These are phyloP conservation scores for Grapholita molesta DNA, from an alignment of 1,140 invertebrate species.

Conservation along the genomic window DNA sequence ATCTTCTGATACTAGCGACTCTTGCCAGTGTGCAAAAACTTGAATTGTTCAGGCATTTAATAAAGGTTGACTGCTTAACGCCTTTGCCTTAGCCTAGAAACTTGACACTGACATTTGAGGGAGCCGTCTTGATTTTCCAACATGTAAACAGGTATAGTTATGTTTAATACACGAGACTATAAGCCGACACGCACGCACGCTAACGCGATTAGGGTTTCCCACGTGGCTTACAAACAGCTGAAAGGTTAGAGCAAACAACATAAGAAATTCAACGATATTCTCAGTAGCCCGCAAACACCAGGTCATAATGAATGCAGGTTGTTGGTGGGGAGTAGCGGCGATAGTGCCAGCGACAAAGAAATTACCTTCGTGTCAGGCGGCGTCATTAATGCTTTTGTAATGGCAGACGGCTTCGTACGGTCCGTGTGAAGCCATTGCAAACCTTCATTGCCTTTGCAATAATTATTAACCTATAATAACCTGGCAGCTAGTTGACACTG, in stretches of 20 bases:
- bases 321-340: neutral
- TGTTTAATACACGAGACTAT: neutral
- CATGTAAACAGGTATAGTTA: neutral
- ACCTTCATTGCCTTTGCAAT: neutral
- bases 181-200: constrained; percentile 2
- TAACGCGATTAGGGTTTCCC: constrained; percentile 10
- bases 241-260: constrained; percentile 16
- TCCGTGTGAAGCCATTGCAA: neutral
- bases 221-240: constrained; percentile 4
- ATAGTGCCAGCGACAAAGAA: neutral
- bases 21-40: too few species aligned
- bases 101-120: constrained; percentile 4
- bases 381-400: neutral
- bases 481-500: neutral
- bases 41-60: neutral
- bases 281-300: neutral
- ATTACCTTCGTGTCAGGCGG: neutral
- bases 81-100: neutral
- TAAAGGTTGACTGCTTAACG: neutral
- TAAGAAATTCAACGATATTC: constrained; percentile 11
- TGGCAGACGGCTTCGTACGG: neutral
- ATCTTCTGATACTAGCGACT: too few species aligned
- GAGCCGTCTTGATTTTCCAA: neutral
- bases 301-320: constrained; percentile 4
- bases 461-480: neutral